Conservation (phyloP, 2,113 vertebrate genomes). For the Corydoras sp. region DNA sequence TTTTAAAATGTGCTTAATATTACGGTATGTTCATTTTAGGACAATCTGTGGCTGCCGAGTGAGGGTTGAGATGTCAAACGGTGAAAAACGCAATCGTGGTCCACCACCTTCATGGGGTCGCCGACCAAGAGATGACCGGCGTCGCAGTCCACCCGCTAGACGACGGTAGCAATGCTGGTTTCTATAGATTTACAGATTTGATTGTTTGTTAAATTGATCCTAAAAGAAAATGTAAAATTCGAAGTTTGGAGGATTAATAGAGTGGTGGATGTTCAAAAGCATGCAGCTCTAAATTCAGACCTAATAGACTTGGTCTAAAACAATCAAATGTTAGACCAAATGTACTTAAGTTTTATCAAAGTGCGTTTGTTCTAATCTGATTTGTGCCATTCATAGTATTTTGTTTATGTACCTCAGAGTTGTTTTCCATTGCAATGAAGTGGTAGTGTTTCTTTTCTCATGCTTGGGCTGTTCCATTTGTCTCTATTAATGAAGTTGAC, state of each 20-base stretch:
- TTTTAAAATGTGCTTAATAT: not conserved
- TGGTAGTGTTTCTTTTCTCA: constrained; percentile 76
- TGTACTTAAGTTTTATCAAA: no score
- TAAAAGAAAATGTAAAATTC: no score
- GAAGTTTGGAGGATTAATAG: no score
- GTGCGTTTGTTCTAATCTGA: no score
- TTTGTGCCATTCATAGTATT: no score
- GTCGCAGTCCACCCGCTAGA: constrained; percentile 81
- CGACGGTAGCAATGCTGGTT: constrained; percentile 73
- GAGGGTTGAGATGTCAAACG: constrained; percentile 90
- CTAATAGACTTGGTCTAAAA: no score
- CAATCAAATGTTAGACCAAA: no score
- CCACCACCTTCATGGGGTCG: constrained; percentile 89
- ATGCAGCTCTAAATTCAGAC: no score
- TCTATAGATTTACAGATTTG: not conserved
- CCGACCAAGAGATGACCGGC: constrained; percentile 84
- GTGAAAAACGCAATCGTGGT: constrained; percentile 90
- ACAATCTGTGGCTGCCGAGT: constrained; percentile 88
- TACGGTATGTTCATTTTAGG: constrained; percentile 50
- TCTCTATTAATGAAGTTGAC: constrained; percentile 99
- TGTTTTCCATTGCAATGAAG: constrained; percentile 21
- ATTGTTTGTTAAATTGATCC: no score
- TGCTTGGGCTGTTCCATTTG: constrained; percentile 77
- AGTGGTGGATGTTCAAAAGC: no score
- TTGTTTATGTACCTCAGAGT: no score